Evolutionary conservation across 1,140 invertebrate genomes (phyloP).

Genomic region (Lordiphosa mommai): DNA sequence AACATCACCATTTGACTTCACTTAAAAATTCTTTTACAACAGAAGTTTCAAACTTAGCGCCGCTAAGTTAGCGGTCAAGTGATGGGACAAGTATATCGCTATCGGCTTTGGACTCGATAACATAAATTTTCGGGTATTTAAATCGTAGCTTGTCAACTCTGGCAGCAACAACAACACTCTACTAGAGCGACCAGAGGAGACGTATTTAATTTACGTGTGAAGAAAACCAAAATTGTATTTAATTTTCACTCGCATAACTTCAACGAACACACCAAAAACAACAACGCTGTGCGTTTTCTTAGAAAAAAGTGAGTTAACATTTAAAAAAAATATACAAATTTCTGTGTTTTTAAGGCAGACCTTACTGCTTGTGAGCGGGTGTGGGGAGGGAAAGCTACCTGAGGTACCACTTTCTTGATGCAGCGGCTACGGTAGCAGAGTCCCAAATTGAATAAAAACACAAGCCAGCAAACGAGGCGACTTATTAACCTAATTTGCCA

Average conservation of each 20-base stretch:
- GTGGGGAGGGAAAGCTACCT: not conserved
- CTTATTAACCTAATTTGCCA: not conserved
- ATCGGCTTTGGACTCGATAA: no score
- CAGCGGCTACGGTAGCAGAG: not conserved
- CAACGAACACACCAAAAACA: not conserved
- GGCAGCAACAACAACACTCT: no score
- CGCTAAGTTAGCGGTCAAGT: no score
- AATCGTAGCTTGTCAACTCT: no score
- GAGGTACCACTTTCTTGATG: not conserved
- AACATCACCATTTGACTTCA: no score
- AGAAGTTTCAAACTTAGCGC: no score
- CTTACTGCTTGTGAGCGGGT: no score
- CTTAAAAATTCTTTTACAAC: no score
- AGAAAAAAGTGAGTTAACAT: not conserved
- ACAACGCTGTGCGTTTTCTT: not conserved
- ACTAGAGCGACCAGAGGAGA: not conserved
- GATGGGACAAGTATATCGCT: no score
- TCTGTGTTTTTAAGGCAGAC: no score
- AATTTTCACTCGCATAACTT: not conserved
- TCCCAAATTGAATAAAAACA: not conserved
- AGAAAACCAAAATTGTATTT: not conserved
- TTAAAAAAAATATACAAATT: no score
- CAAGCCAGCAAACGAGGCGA: not conserved
- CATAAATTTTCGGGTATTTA: no score
- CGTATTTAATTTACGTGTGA: not conserved